Evolutionary conservation across 2,797 vertebrate genomes (phyloP).

Genomic region (Anguilla obscura): DNA sequence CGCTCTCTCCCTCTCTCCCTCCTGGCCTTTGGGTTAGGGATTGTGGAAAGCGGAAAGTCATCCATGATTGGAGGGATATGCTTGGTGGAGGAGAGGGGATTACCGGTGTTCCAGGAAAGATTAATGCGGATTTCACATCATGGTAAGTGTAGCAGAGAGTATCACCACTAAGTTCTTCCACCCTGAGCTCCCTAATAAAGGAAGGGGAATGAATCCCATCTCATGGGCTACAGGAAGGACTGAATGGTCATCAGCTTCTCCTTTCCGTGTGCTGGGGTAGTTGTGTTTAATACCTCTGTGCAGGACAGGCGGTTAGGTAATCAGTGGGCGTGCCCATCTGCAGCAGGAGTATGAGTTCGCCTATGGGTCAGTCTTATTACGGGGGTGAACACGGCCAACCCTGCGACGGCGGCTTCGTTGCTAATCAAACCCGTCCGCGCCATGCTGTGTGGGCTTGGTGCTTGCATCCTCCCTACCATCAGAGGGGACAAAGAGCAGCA

Average conservation of each 20-base stretch:
- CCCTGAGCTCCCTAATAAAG: slow-evolving; percentile 12
- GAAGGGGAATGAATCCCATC: neutral
- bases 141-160: neutral
- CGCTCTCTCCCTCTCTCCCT: neutral
- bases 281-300: neutral
- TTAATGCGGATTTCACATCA: slow-evolving; percentile 29
- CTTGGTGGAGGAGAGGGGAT: slow-evolving; percentile 24
- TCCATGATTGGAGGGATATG: slow-evolving; percentile 20
- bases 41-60: neutral
- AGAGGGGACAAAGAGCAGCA: neutral
- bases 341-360: neutral
- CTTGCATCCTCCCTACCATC: neutral
- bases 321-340: neutral
- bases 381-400: neutral
- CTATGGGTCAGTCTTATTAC: neutral
- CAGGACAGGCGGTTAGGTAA: neutral
- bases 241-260: neutral
- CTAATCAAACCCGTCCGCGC: neutral
- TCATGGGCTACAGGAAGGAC: neutral
- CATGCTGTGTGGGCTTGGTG: neutral
- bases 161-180: neutral
- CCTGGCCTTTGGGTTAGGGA: neutral
- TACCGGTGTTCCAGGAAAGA: slow-evolving; percentile 28
- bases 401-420: neutral
- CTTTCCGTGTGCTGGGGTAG: neutral